These are phyloP conservation scores for Spatulosminthurus flaviceps DNA, from an alignment of 2,888 invertebrate genomes.

Conservation along the genomic window DNA sequence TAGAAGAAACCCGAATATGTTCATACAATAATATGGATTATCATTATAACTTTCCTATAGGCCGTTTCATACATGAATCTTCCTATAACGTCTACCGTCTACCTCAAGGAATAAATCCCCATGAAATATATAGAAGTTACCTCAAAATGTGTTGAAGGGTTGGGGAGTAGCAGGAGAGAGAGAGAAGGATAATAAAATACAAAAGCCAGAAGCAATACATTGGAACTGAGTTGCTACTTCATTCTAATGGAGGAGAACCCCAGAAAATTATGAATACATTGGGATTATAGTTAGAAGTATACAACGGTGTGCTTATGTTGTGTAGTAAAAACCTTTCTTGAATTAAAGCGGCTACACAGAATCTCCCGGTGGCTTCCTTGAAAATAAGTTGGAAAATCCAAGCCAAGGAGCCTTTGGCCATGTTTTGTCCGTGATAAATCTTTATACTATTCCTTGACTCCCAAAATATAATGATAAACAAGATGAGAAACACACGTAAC, in stretches of 20 bases:
- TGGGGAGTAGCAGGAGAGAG: neutral
- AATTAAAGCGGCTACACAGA: conserved; percentile 15
- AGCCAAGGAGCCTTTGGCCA: conserved; percentile 33
- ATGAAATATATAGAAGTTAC: neutral
- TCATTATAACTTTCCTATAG: no score
- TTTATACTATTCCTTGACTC: conserved; percentile 16
- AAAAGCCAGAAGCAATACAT: conserved; percentile 18
- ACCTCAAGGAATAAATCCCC: conserved; percentile 1
- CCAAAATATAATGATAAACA: conserved; percentile 19
- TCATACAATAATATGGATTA: no score
- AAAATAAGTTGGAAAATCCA: neutral
- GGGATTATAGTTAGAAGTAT: no score
- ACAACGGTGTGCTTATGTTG: no score
- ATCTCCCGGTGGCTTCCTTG: conserved; percentile 15
- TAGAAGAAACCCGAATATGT: neutral
- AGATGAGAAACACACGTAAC: conserved; percentile 34
- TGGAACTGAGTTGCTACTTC: neutral
- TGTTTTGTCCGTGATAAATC: conserved; percentile 23
- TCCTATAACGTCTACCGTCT: no score
- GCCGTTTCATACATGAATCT: no score
- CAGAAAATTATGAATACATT: neutral
- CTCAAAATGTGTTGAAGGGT: conserved; percentile 9
- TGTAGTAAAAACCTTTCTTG: neutral
- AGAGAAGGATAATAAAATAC: conserved; percentile 3
- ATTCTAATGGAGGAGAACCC: conserved; percentile 6